Conservation (phyloP, 2,888 invertebrate species). For the Trachelus iudaicus region DNA sequence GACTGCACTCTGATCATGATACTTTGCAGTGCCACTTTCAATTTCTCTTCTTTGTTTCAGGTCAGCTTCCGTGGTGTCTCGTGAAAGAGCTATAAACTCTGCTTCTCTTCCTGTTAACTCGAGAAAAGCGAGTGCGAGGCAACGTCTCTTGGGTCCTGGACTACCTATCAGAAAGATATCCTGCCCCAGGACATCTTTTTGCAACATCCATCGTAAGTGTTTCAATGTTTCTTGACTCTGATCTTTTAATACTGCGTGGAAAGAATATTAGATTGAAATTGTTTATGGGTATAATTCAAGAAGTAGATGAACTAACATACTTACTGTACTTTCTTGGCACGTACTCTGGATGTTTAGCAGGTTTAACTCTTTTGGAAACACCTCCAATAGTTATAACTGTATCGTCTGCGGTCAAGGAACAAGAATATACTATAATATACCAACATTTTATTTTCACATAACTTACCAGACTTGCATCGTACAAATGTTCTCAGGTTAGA, state of each 20-base stretch:
- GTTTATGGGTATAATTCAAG: slow-evolving; percentile 1
- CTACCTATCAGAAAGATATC: slow-evolving; percentile 95
- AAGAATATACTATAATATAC: slow-evolving; percentile 3
- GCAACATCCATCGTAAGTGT: slow-evolving; percentile 95
- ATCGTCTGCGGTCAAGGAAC: slow-evolving; percentile 35
- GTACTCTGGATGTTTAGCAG: slow-evolving; percentile 78
- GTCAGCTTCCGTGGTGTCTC: slow-evolving; percentile 97
- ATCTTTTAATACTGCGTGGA: slow-evolving; percentile 42
- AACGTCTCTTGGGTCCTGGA: slow-evolving; percentile 86
- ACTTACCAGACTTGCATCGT: slow-evolving; percentile 50
- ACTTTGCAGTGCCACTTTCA: slow-evolving; percentile 84
- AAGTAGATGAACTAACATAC: slow-evolving; percentile 54
- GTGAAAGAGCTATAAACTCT: slow-evolving; percentile 92
- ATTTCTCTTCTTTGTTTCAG: slow-evolving; percentile 96
- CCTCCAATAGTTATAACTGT: slow-evolving; percentile 76
- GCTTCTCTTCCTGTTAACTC: slow-evolving; percentile 90
- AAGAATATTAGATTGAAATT: slow-evolving; percentile 13
- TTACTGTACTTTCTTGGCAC: slow-evolving; percentile 88
- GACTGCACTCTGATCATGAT: slow-evolving; percentile 96
- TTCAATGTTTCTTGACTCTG: slow-evolving; percentile 79
- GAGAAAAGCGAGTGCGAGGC: slow-evolving; percentile 87
- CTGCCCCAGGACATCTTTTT: slow-evolving; percentile 92
- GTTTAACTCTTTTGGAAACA: slow-evolving; percentile 74
- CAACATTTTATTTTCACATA: neutral
- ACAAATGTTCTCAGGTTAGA: slow-evolving; percentile 32